Conservation (phyloP, 2,113 vertebrate species). For the Platycercus adscitus region DNA sequence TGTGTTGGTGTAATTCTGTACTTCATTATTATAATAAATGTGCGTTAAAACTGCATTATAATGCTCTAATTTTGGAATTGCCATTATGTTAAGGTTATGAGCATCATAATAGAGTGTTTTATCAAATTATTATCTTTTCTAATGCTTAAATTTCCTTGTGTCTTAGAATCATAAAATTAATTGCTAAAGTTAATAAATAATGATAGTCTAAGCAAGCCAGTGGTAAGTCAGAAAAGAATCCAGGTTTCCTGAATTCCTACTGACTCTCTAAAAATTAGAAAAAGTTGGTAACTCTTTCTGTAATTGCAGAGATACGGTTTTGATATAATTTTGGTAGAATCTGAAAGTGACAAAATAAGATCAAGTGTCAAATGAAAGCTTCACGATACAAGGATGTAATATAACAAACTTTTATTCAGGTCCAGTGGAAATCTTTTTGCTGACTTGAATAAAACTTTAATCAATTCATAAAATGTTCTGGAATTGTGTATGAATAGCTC, state of each 20-base stretch:
- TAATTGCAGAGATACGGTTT: neutral
- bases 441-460: neutral
- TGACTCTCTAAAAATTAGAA: neutral
- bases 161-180: slow-evolving; percentile 5
- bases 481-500: neutral
- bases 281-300: neutral
- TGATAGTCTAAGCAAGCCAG: neutral
- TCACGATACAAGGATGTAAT: neutral
- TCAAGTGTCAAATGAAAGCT: neutral
- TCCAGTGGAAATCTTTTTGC: neutral
- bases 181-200: slow-evolving; percentile 15
- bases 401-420: neutral
- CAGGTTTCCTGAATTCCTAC: neutral
- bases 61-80: slow-evolving; percentile 29
- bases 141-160: neutral
- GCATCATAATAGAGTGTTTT: neutral
- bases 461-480: neutral
- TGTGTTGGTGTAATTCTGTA: slow-evolving; percentile 11
- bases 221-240: neutral
- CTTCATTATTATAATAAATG: slow-evolving; percentile 38
- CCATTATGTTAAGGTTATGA: slow-evolving; percentile 27
- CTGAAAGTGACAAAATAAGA: neutral
- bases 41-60: slow-evolving; percentile 27
- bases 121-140: neutral
- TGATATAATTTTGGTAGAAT: neutral